Conservation (phyloP, 2,888 invertebrate species). For the Pseudococcus viburni region DNA sequence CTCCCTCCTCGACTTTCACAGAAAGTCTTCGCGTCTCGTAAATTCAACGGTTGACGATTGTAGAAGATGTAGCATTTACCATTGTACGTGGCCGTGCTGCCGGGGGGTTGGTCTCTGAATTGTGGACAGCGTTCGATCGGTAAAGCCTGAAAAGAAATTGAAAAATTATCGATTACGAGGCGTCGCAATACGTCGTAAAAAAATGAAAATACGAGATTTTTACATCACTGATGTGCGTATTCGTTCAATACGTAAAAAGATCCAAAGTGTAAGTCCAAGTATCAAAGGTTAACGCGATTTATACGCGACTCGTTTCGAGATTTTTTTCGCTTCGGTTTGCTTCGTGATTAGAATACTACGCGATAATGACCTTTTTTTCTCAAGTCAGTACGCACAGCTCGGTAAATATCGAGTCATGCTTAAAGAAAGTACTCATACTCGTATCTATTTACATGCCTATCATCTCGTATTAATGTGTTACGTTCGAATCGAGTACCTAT, state of each 20-base stretch:
- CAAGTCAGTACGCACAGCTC: not conserved
- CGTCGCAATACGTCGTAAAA: too few relatives aligned
- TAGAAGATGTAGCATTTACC: slow-evolving; percentile 96
- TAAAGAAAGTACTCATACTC: not conserved
- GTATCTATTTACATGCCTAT: not conserved
- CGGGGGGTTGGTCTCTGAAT: slow-evolving; percentile 92
- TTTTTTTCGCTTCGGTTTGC: not conserved
- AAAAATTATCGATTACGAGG: not conserved
- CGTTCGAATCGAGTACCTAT: not conserved
- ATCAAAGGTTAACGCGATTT: slow-evolving; percentile 16
- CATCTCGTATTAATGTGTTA: not conserved
- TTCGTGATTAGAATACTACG: slow-evolving; percentile 2
- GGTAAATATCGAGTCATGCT: not conserved
- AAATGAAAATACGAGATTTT: too few relatives aligned
- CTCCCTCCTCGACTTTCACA: slow-evolving; percentile 88
- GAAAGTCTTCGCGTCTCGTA: slow-evolving; percentile 84
- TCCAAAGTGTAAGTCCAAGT: not conserved
- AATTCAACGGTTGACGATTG: slow-evolving; percentile 85
- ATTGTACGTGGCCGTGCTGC: slow-evolving; percentile 93
- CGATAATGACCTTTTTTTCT: slow-evolving; percentile 1
- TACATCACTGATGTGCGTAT: too few relatives aligned
- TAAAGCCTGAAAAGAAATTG: slow-evolving; percentile 76
- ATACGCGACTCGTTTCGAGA: slow-evolving; percentile 7
- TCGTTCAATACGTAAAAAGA: not conserved
- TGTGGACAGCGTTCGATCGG: slow-evolving; percentile 94